phyloP scores from a whole-genome alignment of 2,113 vertebrate genomes.

The Marcusenius ussheri region DNA sequence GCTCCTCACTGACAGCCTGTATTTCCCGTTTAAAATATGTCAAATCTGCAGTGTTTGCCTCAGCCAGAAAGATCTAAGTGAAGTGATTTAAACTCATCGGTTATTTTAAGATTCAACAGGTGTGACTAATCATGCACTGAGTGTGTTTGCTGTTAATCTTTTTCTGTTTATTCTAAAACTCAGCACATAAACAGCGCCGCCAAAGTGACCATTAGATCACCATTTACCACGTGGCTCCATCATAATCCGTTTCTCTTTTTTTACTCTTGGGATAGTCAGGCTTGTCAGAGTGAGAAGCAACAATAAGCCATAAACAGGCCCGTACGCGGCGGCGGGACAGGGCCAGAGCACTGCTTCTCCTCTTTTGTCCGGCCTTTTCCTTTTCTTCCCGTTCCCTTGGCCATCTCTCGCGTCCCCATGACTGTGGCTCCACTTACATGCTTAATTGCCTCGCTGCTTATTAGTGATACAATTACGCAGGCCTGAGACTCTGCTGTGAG shows the following conservation, averaged over 20 bases:
- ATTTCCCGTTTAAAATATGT: not conserved
- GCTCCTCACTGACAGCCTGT: not conserved
- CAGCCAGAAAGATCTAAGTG: not conserved
- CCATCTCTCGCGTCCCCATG: slow-evolving; percentile 85
- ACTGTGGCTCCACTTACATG: slow-evolving; percentile 96
- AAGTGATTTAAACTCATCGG: not conserved
- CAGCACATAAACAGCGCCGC: not conserved
- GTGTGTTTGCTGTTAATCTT: slow-evolving; percentile 32
- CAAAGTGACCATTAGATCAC: not conserved
- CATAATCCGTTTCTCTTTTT: not conserved
- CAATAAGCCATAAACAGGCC: not conserved
- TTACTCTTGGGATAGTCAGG: slow-evolving; percentile 56
- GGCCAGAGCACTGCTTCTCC: slow-evolving; percentile 47
- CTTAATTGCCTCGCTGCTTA: slow-evolving; percentile 99
- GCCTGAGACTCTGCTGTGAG: slow-evolving; percentile 84
- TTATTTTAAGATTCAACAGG: slow-evolving; percentile 1
- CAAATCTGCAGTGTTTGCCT: not conserved
- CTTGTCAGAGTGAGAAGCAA: slow-evolving; percentile 79
- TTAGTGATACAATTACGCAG: slow-evolving; percentile 99
- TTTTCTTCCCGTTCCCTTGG: slow-evolving; percentile 66
- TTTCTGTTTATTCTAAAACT: not conserved
- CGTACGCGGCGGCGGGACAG: not conserved
- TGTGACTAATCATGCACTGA: not conserved
- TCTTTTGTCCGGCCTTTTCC: slow-evolving; percentile 68
- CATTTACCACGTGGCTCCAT: not conserved